Percentiles rank a stretch among this genome's conserved stretches.
Evolutionary conservation across 1,140 invertebrate genomes (phyloP).

Genomic region (Atta colombica): DNA sequence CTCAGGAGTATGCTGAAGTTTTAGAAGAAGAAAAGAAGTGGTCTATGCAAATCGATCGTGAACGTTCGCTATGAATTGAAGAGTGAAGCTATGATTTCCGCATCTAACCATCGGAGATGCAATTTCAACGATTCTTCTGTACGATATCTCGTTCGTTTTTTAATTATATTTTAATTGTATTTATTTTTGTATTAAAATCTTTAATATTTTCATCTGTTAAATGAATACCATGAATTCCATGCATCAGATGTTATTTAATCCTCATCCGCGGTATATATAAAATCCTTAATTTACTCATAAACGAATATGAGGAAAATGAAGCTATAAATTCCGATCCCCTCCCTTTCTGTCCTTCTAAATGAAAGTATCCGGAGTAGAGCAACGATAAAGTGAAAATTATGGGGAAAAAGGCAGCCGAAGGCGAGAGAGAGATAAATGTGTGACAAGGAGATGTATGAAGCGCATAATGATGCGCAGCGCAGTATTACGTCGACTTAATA

Average conservation of each 20-base stretch:
- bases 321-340: constrained; percentile 14
- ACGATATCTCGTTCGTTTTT: not conserved
- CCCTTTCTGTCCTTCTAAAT: not conserved
- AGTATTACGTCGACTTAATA: constrained; percentile 79
- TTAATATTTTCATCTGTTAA: not conserved
- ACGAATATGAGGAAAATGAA: constrained; percentile 23
- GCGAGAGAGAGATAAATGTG: constrained; percentile 50
- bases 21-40: constrained; percentile 26
- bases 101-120: no score
- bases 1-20: constrained; percentile 49
- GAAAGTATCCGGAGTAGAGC: constrained; percentile 32
- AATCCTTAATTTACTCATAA: constrained; percentile 6
- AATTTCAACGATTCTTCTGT: no score
- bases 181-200: not conserved
- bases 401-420: constrained; percentile 65
- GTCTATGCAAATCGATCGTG: not conserved
- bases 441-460: constrained; percentile 80
- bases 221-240: not conserved
- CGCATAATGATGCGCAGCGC: constrained; percentile 81
- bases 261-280: not conserved
- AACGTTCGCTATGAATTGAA: constrained; percentile 3
- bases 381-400: constrained; percentile 73
- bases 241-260: not conserved
- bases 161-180: not conserved
- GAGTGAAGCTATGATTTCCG: not conserved